Evolutionary conservation across 2,888 invertebrate species (phyloP).

Genomic region (Trypoxylon attenuatum): DNA sequence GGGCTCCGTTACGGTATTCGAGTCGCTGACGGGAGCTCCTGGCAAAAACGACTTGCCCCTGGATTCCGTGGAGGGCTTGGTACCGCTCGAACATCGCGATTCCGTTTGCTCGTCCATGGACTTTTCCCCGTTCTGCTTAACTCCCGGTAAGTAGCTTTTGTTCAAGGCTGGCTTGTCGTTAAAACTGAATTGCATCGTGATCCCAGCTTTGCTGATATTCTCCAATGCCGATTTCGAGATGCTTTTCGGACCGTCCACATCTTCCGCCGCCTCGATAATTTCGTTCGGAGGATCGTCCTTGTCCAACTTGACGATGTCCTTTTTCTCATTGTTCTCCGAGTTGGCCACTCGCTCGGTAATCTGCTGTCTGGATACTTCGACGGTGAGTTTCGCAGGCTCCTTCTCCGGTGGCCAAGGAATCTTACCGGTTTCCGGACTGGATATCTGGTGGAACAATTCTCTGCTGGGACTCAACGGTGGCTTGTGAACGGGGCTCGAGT

Average conservation of each 20-base stretch:
- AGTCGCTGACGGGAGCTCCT: slow-evolving; percentile 5
- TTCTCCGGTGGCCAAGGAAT: slow-evolving; percentile 25
- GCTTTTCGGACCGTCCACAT: slow-evolving; percentile 70
- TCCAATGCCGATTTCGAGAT: slow-evolving; percentile 80
- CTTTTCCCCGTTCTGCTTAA: slow-evolving; percentile 54
- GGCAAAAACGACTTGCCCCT: slow-evolving; percentile 30
- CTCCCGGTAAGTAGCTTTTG: slow-evolving; percentile 70
- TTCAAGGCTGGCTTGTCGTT: slow-evolving; percentile 67
- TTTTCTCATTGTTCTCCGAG: slow-evolving; percentile 20
- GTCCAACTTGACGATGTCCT: slow-evolving; percentile 16
- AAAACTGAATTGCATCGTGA: slow-evolving; percentile 80
- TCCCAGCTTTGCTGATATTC: slow-evolving; percentile 82
- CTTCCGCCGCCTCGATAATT: slow-evolving; percentile 14
- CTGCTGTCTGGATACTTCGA: slow-evolving; percentile 34
- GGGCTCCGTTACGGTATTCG: slow-evolving; percentile 24
- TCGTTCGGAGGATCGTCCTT: slow-evolving; percentile 3
- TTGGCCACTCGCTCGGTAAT: slow-evolving; percentile 35
- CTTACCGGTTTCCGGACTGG: slow-evolving; percentile 52
- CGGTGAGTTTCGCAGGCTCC: slow-evolving; percentile 38
- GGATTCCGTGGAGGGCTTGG: slow-evolving; percentile 21
- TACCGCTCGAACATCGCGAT: background rate
- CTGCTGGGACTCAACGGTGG: slow-evolving; percentile 47
- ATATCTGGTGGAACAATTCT: slow-evolving; percentile 42
- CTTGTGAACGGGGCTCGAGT: slow-evolving; percentile 53
- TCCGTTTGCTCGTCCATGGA: slow-evolving; percentile 27